Conservation (phyloP, 2,113 vertebrate species). For the Capra hircus region DNA sequence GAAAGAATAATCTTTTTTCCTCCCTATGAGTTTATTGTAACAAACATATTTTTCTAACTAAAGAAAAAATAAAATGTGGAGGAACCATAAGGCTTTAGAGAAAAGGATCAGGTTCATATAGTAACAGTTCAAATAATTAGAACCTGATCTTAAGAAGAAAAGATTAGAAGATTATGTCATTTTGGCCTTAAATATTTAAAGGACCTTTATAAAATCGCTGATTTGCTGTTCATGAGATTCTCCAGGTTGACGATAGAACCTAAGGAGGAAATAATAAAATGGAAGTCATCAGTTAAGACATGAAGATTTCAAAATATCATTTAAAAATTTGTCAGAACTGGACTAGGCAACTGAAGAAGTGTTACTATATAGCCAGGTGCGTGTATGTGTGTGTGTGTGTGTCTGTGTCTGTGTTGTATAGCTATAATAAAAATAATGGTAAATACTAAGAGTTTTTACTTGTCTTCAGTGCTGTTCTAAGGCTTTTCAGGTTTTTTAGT, state of each 20-base stretch:
- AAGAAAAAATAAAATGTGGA: neutral
- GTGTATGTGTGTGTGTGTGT: neutral
- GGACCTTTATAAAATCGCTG: neutral
- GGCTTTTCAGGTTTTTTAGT: neutral
- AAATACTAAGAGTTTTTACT: neutral
- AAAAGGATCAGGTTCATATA: neutral
- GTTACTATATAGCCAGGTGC: neutral
- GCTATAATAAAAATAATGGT: neutral
- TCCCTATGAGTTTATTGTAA: neutral
- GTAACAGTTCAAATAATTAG: neutral
- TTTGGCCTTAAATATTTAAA: neutral
- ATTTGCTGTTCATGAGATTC: neutral
- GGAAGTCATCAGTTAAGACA: neutral
- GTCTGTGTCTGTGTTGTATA: neutral
- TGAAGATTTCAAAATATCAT: neutral
- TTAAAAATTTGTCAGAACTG: neutral
- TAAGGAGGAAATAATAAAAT: neutral
- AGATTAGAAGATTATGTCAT: neutral
- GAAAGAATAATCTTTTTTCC: neutral
- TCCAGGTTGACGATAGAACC: neutral
- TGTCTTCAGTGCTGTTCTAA: neutral
- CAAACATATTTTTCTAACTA: neutral
- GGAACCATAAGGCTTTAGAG: neutral
- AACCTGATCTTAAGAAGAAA: neutral
- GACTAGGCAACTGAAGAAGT: neutral